phyloP scores from a whole-genome alignment of 2,888 invertebrate genomes.

The Mesorhabditis belari region DNA sequence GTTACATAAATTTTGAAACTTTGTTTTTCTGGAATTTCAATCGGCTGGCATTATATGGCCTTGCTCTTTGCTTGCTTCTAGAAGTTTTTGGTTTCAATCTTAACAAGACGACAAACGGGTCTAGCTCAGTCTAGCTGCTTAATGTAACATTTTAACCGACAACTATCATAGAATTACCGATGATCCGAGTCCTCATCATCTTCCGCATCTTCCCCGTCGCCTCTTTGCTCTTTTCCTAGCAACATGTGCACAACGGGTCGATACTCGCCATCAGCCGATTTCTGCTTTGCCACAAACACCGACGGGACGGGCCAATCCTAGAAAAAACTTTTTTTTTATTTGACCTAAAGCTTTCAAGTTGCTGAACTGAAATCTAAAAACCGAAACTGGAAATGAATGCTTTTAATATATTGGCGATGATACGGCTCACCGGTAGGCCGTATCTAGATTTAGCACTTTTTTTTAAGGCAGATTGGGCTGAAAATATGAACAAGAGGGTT shows the following conservation, averaged over 20 bases:
- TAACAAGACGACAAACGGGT: no score
- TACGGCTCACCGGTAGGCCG: no score
- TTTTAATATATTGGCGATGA: background rate
- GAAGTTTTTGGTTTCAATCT: no score
- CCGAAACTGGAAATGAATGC: background rate
- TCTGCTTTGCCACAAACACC: conserved; percentile 22
- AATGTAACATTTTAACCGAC: no score
- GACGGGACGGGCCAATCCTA: conserved; percentile 26
- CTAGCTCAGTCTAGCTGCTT: no score
- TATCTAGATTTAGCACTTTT: no score
- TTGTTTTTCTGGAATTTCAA: no score
- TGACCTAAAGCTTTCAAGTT: background rate
- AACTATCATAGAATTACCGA: background rate
- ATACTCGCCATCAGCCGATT: conserved; percentile 13
- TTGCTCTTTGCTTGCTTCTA: no score
- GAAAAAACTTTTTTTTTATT: background rate
- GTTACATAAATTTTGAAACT: no score
- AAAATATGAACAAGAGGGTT: no score
- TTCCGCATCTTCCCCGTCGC: background rate
- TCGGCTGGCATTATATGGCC: no score
- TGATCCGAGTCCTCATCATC: background rate
- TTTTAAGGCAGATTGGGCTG: no score
- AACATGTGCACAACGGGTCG: conserved; percentile 4
- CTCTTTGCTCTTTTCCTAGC: background rate
- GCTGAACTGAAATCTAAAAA: background rate